These are phyloP conservation scores for Eupeodes luniger DNA, from an alignment of 2,888 invertebrate species.

Conservation along the genomic window DNA sequence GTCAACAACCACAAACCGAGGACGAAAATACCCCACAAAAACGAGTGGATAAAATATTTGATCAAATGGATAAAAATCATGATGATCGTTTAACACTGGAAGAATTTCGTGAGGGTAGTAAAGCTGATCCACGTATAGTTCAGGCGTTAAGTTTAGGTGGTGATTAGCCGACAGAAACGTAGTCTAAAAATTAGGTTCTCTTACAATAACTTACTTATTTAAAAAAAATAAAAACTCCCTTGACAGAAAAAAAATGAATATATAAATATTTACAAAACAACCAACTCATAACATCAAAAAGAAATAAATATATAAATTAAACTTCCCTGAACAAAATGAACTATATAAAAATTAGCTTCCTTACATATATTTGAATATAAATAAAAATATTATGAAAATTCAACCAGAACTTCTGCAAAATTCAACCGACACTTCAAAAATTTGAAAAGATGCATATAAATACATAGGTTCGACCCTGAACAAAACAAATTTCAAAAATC, in stretches of 20 bases:
- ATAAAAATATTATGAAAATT: neutral
- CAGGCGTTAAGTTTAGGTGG: constrained; percentile 95
- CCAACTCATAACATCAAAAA: constrained; percentile 45
- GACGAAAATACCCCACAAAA: constrained; percentile 97
- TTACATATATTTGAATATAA: neutral
- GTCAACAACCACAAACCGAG: constrained; percentile 94
- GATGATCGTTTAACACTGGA: constrained; percentile 98
- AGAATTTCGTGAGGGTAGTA: constrained; percentile 98
- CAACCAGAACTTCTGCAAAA: constrained; percentile 6
- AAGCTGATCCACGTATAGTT: constrained; percentile 98
- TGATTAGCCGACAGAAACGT: constrained; percentile 85
- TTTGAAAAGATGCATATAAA: neutral
- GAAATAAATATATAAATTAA: constrained; percentile 8
- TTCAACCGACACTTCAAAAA: neutral
- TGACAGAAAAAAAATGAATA: neutral
- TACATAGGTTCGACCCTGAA: neutral
- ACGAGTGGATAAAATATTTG: constrained; percentile 98
- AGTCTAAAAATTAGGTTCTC: constrained; percentile 78
- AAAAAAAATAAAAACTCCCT: constrained; percentile 17
- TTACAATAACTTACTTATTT: constrained; percentile 43
- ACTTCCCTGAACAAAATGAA: constrained; percentile 48
- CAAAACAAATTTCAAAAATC: neutral
- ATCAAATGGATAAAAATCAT: constrained; percentile 99
- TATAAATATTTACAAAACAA: constrained; percentile 31
- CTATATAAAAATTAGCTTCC: constrained; percentile 52